phyloP scores from a whole-genome alignment of 2,888 invertebrate genomes.

The Scelioninae gen. 2 region DNA sequence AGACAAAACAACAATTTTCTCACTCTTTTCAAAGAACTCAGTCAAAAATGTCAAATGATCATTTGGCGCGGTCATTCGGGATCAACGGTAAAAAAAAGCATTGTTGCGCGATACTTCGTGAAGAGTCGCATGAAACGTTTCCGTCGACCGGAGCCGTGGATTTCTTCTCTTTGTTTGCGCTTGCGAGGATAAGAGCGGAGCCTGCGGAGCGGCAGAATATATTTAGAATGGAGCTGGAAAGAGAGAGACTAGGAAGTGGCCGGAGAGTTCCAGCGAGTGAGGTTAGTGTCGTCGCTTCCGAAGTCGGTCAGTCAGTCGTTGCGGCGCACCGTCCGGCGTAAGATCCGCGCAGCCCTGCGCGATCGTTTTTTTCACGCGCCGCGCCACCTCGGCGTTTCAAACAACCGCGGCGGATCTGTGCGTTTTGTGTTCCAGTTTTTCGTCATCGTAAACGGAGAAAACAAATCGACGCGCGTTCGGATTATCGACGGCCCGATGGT shows the following conservation, averaged over 20 bases:
- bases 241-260: conserved; percentile 46
- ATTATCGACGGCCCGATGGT: no score
- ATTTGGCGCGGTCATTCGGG: no score
- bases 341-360: conserved; percentile 26
- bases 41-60: no score
- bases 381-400: not conserved
- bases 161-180: conserved; percentile 28
- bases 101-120: no score
- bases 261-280: conserved; percentile 33
- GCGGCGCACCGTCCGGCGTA: conserved; percentile 44
- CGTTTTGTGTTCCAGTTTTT: conserved; percentile 5
- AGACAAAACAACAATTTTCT: no score
- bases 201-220: conserved; percentile 34
- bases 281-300: conserved; percentile 45
- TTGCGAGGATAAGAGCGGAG: conserved; percentile 30
- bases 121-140: not conserved
- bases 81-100: no score
- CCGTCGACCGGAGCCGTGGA: not conserved
- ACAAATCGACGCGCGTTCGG: no score
- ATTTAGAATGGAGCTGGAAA: conserved; percentile 50
- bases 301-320: conserved; percentile 57
- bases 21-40: no score
- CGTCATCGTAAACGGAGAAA: no score
- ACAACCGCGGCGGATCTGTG: conserved; percentile 6
- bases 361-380: not conserved